Base-by-base conservation (phyloP, 2,113 vertebrate genomes). In the Cephalopterus ornatus region DNA sequence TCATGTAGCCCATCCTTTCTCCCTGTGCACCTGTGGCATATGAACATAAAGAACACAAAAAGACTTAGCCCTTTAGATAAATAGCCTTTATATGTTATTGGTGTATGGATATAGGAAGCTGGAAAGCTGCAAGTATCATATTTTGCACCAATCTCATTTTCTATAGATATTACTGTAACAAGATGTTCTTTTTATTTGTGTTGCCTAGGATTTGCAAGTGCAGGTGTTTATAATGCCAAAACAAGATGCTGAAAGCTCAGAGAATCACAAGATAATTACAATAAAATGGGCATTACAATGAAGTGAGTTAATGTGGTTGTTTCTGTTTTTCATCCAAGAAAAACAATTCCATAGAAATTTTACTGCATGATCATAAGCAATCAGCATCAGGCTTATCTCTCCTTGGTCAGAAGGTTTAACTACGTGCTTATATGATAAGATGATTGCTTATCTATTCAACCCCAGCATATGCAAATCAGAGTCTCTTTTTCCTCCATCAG, bases 201-300 rank as follows among this genome's bases (percentile, higher is more conserved):
- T 80, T 86, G 63, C 58, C 47, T 84, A 33, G 23, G 42, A 65
- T 95, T 93, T 84, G 56, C 83, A 75, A 46, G 41, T 35, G 10
- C 42, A 80, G 80, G 79, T 93, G 55, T 83, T 92, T 74, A 30
- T 70, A 83, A 49, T 63, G 65, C 59, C 63, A 74, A 91, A 95
- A 66, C 33, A 62, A 84, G 67, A 90, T 62, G 71, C 81, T 81
- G 92, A 91, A 93, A 91, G 55, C 93, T 91, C n/a, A 87, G 61
- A 74, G 46, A 93, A 78, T 67, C 35, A 19, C 44, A 77, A 78
- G 72, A 84, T 74, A 88, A 95, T 96, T 46, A 67, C 88, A 84
- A 93, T 89, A 86, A 92, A 94, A 95, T 53, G 80, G 87, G 72
- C 56, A 32, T 89, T 85, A 89, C 78, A 75, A 85, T 81, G 73